Percentiles rank a stretch among this genome's conserved stretches.
Conservation (phyloP, 1,140 invertebrate genomes). For the Drosophila baimaii region DNA sequence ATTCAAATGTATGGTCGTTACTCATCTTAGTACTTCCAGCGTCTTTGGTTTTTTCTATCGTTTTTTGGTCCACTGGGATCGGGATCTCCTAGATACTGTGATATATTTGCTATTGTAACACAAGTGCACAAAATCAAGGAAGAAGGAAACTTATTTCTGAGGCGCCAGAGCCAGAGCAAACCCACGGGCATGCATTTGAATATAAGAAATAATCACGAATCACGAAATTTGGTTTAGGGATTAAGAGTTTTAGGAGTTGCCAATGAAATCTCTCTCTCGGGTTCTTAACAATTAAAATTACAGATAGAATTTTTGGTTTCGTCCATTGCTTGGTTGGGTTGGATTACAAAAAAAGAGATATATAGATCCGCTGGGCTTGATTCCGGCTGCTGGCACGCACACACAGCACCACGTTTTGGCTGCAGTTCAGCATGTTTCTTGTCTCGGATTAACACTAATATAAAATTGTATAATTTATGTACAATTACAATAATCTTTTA, state of each 20-base stretch:
- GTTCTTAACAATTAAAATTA: slow-evolving; percentile 35
- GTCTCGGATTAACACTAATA: slow-evolving; percentile 71
- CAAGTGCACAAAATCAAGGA: slow-evolving; percentile 53
- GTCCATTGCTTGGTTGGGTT: slow-evolving; percentile 43
- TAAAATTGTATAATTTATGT: slow-evolving; percentile 77
- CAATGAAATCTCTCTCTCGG: slow-evolving; percentile 19
- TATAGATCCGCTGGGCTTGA: slow-evolving; percentile 34
- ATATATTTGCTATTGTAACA: slow-evolving; percentile 63
- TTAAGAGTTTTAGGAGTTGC: slow-evolving; percentile 1
- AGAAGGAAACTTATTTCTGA: slow-evolving; percentile 34
- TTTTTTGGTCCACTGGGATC: too few species aligned
- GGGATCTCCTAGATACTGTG: slow-evolving; percentile 32
- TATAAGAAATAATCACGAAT: slow-evolving; percentile 6
- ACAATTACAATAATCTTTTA: slow-evolving; percentile 70
- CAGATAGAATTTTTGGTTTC: slow-evolving; percentile 40
- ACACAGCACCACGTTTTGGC: slow-evolving; percentile 44
- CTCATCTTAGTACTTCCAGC: too few species aligned
- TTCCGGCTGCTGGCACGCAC: slow-evolving; percentile 40
- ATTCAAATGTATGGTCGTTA: too few species aligned
- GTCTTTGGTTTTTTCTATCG: too few species aligned
- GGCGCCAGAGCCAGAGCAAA: slow-evolving; percentile 36
- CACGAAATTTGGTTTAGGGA: slow-evolving; percentile 11
- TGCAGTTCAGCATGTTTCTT: slow-evolving; percentile 38
- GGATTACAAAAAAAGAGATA: slow-evolving; percentile 17
- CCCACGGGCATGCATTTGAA: slow-evolving; percentile 2